These are phyloP conservation scores for Cheilosia vernalis DNA, from an alignment of 2,888 invertebrate species.

Conservation along the genomic window DNA sequence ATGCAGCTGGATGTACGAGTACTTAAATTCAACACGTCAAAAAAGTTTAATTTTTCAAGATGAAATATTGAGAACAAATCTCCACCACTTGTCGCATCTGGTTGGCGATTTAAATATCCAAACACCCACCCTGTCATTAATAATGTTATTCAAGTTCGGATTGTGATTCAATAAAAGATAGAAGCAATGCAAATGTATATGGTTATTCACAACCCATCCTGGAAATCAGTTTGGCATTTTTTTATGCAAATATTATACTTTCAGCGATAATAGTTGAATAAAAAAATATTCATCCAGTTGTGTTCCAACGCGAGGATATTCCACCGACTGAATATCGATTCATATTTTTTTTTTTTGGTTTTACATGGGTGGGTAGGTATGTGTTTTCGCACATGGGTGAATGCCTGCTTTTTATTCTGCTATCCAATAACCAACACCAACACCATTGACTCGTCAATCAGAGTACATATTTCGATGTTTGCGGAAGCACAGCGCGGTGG, in stretches of 20 bases:
- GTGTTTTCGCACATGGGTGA: too few species aligned
- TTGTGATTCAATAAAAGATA: not conserved
- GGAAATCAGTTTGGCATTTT: not conserved
- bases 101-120: not conserved
- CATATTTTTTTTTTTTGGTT: too few species aligned
- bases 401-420: too few species aligned
- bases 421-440: too few species aligned
- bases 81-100: constrained; percentile 20
- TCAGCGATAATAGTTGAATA: not conserved
- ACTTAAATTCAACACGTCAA: not conserved
- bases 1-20: not conserved
- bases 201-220: not conserved
- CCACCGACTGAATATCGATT: too few species aligned
- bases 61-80: constrained; percentile 1
- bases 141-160: too few species aligned
- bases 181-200: not conserved
- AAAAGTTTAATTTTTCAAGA: not conserved
- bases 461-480: too few species aligned
- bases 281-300: not conserved
- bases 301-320: not conserved
- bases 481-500: too few species aligned
- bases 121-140: too few species aligned
- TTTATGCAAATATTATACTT: not conserved
- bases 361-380: too few species aligned
- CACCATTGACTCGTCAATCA: too few species aligned